Evolutionary conservation across 2,113 vertebrate genomes (phyloP).

Genomic region (Jaculus jaculus): DNA sequence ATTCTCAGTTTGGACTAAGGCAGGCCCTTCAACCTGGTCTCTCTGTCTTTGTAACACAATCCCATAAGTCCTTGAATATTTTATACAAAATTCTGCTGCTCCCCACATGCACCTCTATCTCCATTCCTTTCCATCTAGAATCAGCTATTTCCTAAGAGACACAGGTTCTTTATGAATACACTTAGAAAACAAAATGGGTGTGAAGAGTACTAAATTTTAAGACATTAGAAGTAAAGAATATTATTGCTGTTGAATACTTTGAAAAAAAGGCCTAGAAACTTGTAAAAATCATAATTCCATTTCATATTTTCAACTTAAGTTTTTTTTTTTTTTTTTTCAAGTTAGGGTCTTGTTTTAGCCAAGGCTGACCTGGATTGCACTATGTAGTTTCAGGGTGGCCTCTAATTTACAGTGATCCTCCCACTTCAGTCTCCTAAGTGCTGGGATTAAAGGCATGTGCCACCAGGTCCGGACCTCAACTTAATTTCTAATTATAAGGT

Average conservation of each 20-base stretch:
- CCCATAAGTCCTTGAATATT: not conserved
- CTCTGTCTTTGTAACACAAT: not conserved
- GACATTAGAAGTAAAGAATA: not conserved
- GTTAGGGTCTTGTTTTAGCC: no score
- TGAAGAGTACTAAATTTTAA: not conserved
- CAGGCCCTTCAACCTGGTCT: not conserved
- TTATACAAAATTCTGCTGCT: not conserved
- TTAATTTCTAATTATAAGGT: not conserved
- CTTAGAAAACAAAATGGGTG: not conserved
- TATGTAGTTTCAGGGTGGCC: no score
- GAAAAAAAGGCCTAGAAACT: not conserved
- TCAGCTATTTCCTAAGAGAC: not conserved
- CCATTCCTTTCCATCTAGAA: not conserved
- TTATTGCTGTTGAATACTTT: not conserved
- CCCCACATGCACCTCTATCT: accelerated
- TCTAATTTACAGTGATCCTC: no score
- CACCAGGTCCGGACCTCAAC: not conserved
- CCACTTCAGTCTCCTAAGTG: no score
- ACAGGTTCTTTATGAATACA: not conserved
- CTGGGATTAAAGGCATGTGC: no score
- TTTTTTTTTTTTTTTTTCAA: no score
- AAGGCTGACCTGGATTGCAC: no score
- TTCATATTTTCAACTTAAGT: not conserved
- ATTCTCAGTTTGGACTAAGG: not conserved
- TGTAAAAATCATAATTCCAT: not conserved